Conservation (phyloP, 2,113 vertebrate species). For the Coreoperca whiteheadi region DNA sequence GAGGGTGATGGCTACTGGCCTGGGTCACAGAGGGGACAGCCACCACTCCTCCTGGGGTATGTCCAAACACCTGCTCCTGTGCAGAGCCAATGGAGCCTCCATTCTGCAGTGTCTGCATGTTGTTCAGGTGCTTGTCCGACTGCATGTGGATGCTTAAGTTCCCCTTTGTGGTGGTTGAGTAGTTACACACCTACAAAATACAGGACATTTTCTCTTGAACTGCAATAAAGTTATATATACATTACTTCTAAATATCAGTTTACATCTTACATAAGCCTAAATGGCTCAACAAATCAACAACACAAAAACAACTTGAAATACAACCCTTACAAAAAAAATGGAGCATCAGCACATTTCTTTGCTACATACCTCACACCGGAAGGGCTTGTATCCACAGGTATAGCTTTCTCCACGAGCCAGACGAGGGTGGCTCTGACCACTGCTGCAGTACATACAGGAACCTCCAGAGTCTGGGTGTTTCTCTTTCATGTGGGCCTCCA, state of each 20-base stretch:
- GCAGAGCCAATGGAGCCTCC: conserved; percentile 86
- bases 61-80: conserved; percentile 94
- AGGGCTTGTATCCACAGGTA: conserved; percentile 99
- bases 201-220: conserved; percentile 38
- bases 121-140: conserved; percentile 99
- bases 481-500: conserved; percentile 99
- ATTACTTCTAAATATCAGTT: not conserved
- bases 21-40: conserved; percentile 87
- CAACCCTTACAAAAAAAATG: not conserved
- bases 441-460: conserved; percentile 94
- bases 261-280: not conserved
- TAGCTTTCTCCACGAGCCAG: conserved; percentile 98
- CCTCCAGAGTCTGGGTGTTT: conserved; percentile 98
- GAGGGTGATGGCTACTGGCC: conserved; percentile 83
- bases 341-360: not conserved
- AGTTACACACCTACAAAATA: conserved; percentile 92
- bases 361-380: conserved; percentile 91
- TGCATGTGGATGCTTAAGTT: conserved; percentile 99
- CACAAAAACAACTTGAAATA: not conserved
- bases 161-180: conserved; percentile 99
- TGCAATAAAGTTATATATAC: conserved; percentile 8
- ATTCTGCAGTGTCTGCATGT: conserved; percentile 99
- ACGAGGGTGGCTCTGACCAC: conserved; percentile 96
- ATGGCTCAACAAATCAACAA: conserved; percentile 1
- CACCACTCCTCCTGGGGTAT: conserved; percentile 88